Evolutionary conservation across 2,113 vertebrate genomes (phyloP), one percentile per base, ranked within the genome.

Genomic region (Urocolius indicus): DNA sequence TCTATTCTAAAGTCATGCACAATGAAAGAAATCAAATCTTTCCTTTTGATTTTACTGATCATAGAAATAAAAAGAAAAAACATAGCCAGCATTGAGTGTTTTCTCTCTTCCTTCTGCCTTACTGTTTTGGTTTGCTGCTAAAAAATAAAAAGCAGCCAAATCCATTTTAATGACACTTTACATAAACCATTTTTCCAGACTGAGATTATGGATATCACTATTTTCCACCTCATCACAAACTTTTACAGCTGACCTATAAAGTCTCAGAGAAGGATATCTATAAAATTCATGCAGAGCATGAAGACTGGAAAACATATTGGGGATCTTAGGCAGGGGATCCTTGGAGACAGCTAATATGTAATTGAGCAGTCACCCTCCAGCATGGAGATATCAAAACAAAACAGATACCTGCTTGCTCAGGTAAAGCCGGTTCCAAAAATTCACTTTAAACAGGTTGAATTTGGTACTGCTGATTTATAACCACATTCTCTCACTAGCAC

Each of bases 111-210:
- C 43, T 76, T 57, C 10, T 34, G 26, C 24, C 11, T 55, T 65
- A 75, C 74, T 17, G 0, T 32, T 67, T 88, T 67, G 48, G 10
- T 34, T 83, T 81, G 76, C 55, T 57, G 45, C 30, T 55, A 69
- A 49, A 71, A 93, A 95, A 92, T 86, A 88, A 94, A 95, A 95
- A 93, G 88, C 67, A 78, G 79, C 61, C 85, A 92, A 92, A 95
- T 90, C 79, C 83, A 84, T 93, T 97, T 82, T 92, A 96, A 95
- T 86, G 90, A 65, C 80, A 87, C 45, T 92, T 93, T 87, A 65
- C 90, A 94, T 84, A 96, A 96, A 96, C 49, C 79, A 76, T 94
- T 95, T 96, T 96, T 96, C 94, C 86, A 96, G 88, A 57, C 92
- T 93, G 92, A 92, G 52, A 77, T 93, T 94, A 92, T 36, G 90